phyloP scores from a whole-genome alignment of 2,113 vertebrate genomes.

The Lepisosteus oculatus region DNA sequence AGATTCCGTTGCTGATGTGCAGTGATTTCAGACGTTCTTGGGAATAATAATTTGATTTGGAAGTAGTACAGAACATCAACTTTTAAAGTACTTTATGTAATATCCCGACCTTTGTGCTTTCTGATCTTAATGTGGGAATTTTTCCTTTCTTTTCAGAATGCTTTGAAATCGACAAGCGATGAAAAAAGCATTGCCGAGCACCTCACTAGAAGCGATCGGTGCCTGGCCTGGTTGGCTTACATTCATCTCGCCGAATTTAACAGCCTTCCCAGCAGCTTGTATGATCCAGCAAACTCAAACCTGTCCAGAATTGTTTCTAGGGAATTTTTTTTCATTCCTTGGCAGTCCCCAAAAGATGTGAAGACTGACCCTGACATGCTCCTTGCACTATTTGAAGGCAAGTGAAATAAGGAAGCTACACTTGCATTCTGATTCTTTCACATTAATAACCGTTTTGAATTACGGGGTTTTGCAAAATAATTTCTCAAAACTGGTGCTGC shows the following conservation, averaged over 20 bases:
- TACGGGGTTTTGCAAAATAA: no score
- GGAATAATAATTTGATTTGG: no score
- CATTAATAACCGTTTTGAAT: no score
- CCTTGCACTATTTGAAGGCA: conserved; percentile 83
- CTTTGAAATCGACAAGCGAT: conserved; percentile 66
- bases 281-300: conserved; percentile 74
- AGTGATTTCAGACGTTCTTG: no score
- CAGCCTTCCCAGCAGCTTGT: conserved; percentile 75
- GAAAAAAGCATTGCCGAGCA: conserved; percentile 51
- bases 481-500: no score
- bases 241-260: conserved; percentile 88
- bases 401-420: background rate
- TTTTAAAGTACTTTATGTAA: no score
- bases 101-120: no score
- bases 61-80: no score
- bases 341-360: conserved; percentile 71
- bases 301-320: conserved; percentile 80
- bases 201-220: conserved; percentile 71
- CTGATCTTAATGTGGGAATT: background rate
- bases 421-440: no score
- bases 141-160: conserved; percentile 57
- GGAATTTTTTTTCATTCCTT: conserved; percentile 81
- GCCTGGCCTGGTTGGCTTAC: conserved; percentile 86
- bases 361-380: conserved; percentile 73
- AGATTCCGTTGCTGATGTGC: no score